Conservation (phyloP, 2,888 invertebrate genomes). For the Polymixis lichenea region DNA sequence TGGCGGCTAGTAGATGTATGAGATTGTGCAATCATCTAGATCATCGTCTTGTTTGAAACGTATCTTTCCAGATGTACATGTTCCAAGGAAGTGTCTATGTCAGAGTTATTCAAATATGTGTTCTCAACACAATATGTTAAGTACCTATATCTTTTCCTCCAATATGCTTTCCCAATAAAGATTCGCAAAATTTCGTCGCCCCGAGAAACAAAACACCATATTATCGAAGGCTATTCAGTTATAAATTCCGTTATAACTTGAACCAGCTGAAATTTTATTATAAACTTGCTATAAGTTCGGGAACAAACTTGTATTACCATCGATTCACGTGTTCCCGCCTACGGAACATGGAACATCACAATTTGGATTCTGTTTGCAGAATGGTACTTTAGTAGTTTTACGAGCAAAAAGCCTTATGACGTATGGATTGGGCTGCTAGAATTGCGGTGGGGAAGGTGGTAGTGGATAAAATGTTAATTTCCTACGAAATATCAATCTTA, state of each 20-base stretch:
- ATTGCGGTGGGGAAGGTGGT: not conserved
- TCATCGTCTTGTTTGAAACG: not conserved
- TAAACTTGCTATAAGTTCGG: slow-evolving; percentile 49
- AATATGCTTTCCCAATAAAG: not conserved
- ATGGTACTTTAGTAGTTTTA: slow-evolving; percentile 37
- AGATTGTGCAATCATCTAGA: not conserved
- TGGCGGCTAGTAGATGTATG: not conserved
- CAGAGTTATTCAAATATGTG: not conserved
- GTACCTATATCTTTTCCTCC: too few relatives aligned
- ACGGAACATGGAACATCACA: slow-evolving; percentile 25
- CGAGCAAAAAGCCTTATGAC: slow-evolving; percentile 28
- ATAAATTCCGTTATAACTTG: slow-evolving; percentile 59
- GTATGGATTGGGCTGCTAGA: slow-evolving; percentile 20
- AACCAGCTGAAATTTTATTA: slow-evolving; percentile 53
- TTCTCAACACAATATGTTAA: too few relatives aligned
- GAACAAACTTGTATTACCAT: slow-evolving; percentile 40
- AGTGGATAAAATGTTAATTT: not conserved
- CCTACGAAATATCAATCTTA: not conserved
- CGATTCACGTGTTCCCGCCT: slow-evolving; percentile 35
- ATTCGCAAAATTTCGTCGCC: not conserved
- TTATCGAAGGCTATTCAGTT: slow-evolving; percentile 42
- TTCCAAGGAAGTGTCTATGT: not conserved
- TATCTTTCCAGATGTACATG: not conserved
- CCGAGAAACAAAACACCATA: slow-evolving; percentile 1
- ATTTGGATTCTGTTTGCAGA: slow-evolving; percentile 40